Base-by-base conservation (phyloP, 1,140 invertebrate species). In the Mercenaria mercenaria region DNA sequence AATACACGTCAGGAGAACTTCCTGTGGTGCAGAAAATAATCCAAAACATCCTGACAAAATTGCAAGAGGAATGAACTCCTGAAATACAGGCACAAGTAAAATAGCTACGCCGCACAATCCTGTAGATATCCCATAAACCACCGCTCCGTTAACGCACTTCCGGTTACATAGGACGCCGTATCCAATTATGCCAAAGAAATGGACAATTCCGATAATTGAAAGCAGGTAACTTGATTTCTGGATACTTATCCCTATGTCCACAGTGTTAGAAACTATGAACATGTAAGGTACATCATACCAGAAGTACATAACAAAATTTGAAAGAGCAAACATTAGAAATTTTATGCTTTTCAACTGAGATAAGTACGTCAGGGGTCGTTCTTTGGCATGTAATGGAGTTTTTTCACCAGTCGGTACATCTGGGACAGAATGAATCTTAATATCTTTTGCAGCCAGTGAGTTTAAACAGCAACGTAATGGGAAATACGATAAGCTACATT, bases 81-180 rank as follows among this genome's bases (percentile, higher is more conserved):
- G 61, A n/a, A 88, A 84, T 32, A 93, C 82, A 0, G 94, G 93
- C 26, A 95, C 85, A 15, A 94, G 20, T 20, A 86, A 41, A 26
- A 94, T 77, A 50, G 89, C 69, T 39, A 93, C 41, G 2, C 94
- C 94, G 59, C 93, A 94, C 10, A 94, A 34, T 13, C 91, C 72
- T 37, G 92, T 92, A 13, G 93, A 92, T 3, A 93, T 64, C 32
- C 89, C 92, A 82, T 95, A 96, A 3, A 96, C 74, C 18, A 92
- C 41, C 13, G 91, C 64, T 13, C 92, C 80, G 84, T 94, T 94
- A 4, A 91, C 86, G 29, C 97, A 98, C 0, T 90, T 82, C 95
- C 97, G 97, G 95, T 99, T 98, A 20, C 98, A 98, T 64, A 98
- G 97, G 97, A 98, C 98, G 37, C 98, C 98, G 64, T 98, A 97